Evolutionary conservation across 1,140 invertebrate genomes (phyloP), one percentile per base, ranked within the genome.

Genomic region (Bradysia coprophila): DNA sequence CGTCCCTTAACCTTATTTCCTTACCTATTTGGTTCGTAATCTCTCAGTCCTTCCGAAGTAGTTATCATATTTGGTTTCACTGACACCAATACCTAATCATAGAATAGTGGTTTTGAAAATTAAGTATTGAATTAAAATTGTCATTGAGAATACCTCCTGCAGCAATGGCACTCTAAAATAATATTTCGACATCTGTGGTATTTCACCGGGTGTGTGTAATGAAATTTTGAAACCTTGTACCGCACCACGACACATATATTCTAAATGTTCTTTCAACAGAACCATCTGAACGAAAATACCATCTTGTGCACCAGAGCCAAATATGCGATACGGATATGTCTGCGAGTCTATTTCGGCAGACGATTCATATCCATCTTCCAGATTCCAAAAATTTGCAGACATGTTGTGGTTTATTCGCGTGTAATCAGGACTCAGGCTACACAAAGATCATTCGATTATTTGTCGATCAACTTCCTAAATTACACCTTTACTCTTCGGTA

Each of bases 211-310:
- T 41, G 71, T 68, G 49, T 75, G 72, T 0, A 75, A 57, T 34
- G 73, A 44, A 21, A 78, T 67, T 62, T 77, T 78, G 49, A 75
- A 78, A 8, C 76, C 76, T 59, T 76, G 73, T 2, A 78, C 72
- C 0, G 76, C 71, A 9, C 76, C 76, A 38, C 66, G 64, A 48
- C 76, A 79, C 11, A 75, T 59, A 50, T 73, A 78, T 55, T 79
- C 75, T 21, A 75, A 54, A 53, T 79, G 72, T 21, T 65, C 55
- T 43, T 65, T 54, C 36, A 66, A 71, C 8, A 67, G 66, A 48
- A 64, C 64, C 21, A 79, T 46, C 2, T 72, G 54, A 49, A 78
- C 61, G 18, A 65, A 66, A 10, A 79, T 57, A 5, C 75, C 75
- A 36, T 72, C 68, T 49, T 67, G 65, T 3, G 65, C 61, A 3